Base-by-base conservation (phyloP, 2,888 invertebrate genomes). In the Drosophila sordidula region DNA sequence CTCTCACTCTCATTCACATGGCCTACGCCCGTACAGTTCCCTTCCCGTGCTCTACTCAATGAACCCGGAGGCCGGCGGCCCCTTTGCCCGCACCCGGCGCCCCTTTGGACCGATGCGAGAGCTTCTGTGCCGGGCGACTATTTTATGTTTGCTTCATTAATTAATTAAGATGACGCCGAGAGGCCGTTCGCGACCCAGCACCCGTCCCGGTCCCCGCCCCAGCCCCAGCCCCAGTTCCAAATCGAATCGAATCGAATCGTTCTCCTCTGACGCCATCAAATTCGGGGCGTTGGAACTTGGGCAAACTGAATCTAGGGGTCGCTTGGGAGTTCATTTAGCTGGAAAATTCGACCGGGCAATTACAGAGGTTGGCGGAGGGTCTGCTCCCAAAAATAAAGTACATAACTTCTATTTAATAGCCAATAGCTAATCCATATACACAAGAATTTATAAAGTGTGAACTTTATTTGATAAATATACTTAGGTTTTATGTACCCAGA, bases 91-190 rank as follows among this genome's bases (percentile, higher is more conserved):
- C 70, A 45, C 56, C 69, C 63, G 69, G n/a, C 61, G 45, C 36
- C 49, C 42, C 22, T 39, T 18, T 39, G 41, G 29, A 29, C 29
- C 29, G 34, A 34, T 34, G 36, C 42, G 25, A 26, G 22, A n/a
- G 29, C 45, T 38, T 32, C 50, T 64, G 39, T 44, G 29, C 9
- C 0, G 0, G 6, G 36, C 9, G 41, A 41, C 50, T 64, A n/a
- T 70, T 57, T 29, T 41, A 18, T 50, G 52, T 67, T 68, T 66
- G 68, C 54, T 70, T 62, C 62, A 64, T 86, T 81, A 75, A 81
- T 81, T 86, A 81, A 83, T 81, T 82, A 46, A 71, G 71, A 66
- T 73, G 75, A 76, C 68, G 74, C 49, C 36, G 39, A 56, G 76
- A 55, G 49, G 14, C 50, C 42, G 34, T 55, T 63, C 42, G 52